These are phyloP conservation scores for Papilio helenus DNA, from an alignment of 1,140 invertebrate species.

Conservation along the genomic window DNA sequence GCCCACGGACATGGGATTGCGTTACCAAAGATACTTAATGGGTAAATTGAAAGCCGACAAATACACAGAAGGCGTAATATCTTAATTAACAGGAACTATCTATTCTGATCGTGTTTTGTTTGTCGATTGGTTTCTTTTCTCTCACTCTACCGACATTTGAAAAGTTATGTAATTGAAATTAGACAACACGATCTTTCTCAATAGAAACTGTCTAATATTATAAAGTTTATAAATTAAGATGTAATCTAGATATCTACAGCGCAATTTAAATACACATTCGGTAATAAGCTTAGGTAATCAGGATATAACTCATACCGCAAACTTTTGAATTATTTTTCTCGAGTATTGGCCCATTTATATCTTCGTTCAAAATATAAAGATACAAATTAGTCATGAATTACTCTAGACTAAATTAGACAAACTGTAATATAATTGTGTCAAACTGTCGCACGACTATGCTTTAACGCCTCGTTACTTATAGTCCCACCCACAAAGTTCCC, in stretches of 20 bases:
- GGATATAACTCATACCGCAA: too few species aligned
- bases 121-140: background rate
- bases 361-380: too few species aligned
- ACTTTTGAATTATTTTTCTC: too few species aligned
- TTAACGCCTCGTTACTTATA: background rate
- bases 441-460: slow-evolving; percentile 17
- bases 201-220: too few species aligned
- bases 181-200: too few species aligned
- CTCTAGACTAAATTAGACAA: background rate
- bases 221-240: too few species aligned
- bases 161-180: background rate
- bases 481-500: slow-evolving; percentile 14
- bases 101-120: background rate
- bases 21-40: slow-evolving; percentile 13
- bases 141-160: background rate
- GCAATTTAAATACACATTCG: too few species aligned
- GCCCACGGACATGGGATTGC: slow-evolving; percentile 27
- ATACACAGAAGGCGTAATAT: slow-evolving; percentile 11
- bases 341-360: too few species aligned
- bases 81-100: slow-evolving; percentile 23
- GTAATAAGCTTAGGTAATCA: too few species aligned
- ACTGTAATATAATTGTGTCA: background rate
- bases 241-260: too few species aligned
- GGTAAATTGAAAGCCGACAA: slow-evolving; percentile 10
- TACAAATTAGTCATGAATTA: too few species aligned